Evolutionary conservation across 2,113 vertebrate genomes (phyloP), one percentile per base, ranked within the genome.

Genomic region (Pelmatolapia mariae): DNA sequence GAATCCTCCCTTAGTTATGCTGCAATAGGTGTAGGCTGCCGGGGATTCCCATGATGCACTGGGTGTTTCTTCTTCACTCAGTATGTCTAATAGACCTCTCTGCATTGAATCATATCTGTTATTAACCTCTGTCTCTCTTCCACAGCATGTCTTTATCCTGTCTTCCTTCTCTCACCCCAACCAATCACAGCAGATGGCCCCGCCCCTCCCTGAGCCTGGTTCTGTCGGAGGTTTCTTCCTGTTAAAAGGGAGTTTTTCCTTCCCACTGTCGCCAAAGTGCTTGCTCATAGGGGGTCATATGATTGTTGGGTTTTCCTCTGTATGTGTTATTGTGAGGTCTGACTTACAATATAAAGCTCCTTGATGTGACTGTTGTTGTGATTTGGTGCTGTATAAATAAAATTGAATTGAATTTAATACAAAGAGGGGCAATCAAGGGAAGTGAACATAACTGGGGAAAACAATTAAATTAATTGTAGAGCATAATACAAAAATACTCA

Each of bases 251-350:
- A 56, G 53, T 56, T 56, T 24, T 56, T 56, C 53, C 22, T 56
- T 26, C 54, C 2, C 54, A 13, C 54, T 15, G 54, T 56, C 6
- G 0, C 53, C 54, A 56, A 15, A 56, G 54, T 26, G 54, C 22
- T 26, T 31, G 22, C 1, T 57, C 54, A 26, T 1, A 57, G 22
- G 54, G 54, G 22, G 0, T 26, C 12, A 15, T 15, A 5, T 57
- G 3, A 57, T 2, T 57, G 24, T 29, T 57, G 54, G 4, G 3
- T 0, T 0, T 29, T 9, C 0, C 56, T 59, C 24, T 59, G 24
- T 9, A 16, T 29, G 0, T 57, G 0, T 57, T 0, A 56, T 56
- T 26, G 54, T 26, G 13, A 6, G 4, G 6, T 4, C 11, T 0
- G 13, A 11, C 0, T 0, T 13, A 56, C 53, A 8, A 2, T 57